Evolutionary conservation across 2,113 vertebrate genomes (phyloP).

Genomic region (Mixornis gularis): DNA sequence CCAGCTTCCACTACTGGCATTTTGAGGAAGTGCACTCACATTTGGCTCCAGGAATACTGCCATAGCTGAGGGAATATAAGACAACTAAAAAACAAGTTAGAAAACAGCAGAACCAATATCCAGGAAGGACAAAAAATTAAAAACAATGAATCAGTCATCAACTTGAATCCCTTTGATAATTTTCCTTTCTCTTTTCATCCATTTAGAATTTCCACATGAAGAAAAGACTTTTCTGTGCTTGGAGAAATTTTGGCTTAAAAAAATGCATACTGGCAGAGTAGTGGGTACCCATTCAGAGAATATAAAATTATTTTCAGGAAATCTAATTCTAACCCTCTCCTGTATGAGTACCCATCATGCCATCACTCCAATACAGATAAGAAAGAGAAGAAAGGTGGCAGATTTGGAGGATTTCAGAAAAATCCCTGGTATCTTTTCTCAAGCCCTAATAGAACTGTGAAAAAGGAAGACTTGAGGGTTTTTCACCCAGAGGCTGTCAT

Average conservation of each 20-base stretch:
- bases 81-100: slow-evolving; percentile 61
- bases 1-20: slow-evolving; percentile 43
- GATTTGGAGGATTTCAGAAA: neutral
- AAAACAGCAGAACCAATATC: slow-evolving; percentile 49
- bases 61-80: slow-evolving; percentile 62
- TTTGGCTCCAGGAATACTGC: slow-evolving; percentile 47
- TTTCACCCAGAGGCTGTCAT: neutral
- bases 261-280: neutral
- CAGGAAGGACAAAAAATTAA: neutral
- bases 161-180: neutral
- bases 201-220: neutral
- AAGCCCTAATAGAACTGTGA: neutral
- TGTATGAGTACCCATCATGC: neutral
- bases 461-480: neutral
- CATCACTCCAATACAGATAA: neutral
- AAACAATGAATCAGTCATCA: slow-evolving; percentile 30
- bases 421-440: neutral
- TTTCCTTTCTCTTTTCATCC: slow-evolving; percentile 12
- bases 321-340: slow-evolving; percentile 40
- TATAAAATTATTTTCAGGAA: slow-evolving; percentile 10
- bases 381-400: neutral
- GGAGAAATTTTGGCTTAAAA: neutral
- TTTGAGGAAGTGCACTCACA: slow-evolving; percentile 54
- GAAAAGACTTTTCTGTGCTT: neutral
- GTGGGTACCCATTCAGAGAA: slow-evolving; percentile 19